Conservation (phyloP, 2,888 invertebrate genomes). For the Gisinianus flammeolus region DNA sequence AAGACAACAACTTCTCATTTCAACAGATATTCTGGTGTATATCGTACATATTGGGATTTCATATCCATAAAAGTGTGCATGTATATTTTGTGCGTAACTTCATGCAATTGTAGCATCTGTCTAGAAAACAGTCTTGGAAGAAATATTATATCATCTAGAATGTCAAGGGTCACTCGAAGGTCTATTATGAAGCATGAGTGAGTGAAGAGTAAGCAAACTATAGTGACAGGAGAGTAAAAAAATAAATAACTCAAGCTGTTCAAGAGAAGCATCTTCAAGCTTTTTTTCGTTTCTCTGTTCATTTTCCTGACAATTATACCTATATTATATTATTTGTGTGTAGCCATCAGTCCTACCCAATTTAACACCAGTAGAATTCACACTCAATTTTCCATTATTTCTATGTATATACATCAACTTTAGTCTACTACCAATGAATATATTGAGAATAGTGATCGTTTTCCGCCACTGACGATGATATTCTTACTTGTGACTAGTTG, state of each 20-base stretch:
- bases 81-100: too few relatives aligned
- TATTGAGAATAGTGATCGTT: too few relatives aligned
- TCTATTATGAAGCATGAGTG: slow-evolving; percentile 29
- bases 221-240: slow-evolving; percentile 7
- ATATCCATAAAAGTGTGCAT: too few relatives aligned
- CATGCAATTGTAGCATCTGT: slow-evolving; percentile 31
- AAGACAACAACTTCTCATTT: background rate
- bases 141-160: slow-evolving; percentile 35
- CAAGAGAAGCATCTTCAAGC: background rate
- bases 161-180: slow-evolving; percentile 35
- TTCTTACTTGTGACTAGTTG: too few relatives aligned
- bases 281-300: background rate
- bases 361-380: too few relatives aligned
- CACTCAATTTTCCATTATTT: too few relatives aligned
- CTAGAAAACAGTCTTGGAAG: slow-evolving; percentile 19
- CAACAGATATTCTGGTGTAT: too few relatives aligned
- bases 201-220: slow-evolving; percentile 20
- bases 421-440: too few relatives aligned
- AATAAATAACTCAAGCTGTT: too few relatives aligned
- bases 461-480: too few relatives aligned
- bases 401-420: too few relatives aligned
- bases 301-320: background rate
- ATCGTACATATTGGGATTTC: too few relatives aligned
- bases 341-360: background rate
- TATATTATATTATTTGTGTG: background rate